Conservation (phyloP, 1,140 invertebrate species). For the Diprion similis region DNA sequence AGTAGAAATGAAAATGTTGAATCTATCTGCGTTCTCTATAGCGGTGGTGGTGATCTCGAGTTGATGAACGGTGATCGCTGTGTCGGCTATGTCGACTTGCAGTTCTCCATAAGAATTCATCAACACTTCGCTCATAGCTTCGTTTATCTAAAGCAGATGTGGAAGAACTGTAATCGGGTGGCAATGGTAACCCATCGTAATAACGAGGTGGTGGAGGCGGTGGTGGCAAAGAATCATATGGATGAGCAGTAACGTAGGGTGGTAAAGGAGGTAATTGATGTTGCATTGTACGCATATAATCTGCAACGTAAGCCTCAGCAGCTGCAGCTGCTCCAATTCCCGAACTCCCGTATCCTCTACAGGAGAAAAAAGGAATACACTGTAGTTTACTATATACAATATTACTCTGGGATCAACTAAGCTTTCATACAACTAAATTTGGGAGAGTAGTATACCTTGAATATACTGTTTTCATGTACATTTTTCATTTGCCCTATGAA, state of each 20-base stretch:
- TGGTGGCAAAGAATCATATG: conserved; percentile 75
- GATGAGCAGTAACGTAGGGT: conserved; percentile 70
- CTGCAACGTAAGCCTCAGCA: conserved; percentile 77
- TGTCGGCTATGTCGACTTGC: conserved; percentile 52
- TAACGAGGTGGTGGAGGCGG: conserved; percentile 76
- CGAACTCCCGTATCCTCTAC: conserved; percentile 52
- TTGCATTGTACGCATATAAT: conserved; percentile 84
- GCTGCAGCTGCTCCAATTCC: conserved; percentile 66
- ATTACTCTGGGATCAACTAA: no score
- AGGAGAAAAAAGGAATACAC: conserved; percentile 26
- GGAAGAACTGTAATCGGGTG: conserved; percentile 65
- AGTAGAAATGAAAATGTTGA: conserved; percentile 24
- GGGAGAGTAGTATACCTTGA: no score
- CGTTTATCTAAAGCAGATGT: conserved; percentile 73
- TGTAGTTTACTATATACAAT: neutral
- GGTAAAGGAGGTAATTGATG: conserved; percentile 78
- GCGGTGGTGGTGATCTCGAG: conserved; percentile 54
- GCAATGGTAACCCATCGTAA: conserved; percentile 76
- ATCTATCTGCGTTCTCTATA: conserved; percentile 59
- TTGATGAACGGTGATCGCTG: conserved; percentile 53
- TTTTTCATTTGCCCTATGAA: no score
- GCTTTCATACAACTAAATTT: no score
- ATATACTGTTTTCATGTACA: no score
- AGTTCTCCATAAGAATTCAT: conserved; percentile 89
- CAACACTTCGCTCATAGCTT: conserved; percentile 88